These are phyloP conservation scores for Frankliniella intonsa DNA, from an alignment of 2,888 invertebrate species.

Conservation along the genomic window DNA sequence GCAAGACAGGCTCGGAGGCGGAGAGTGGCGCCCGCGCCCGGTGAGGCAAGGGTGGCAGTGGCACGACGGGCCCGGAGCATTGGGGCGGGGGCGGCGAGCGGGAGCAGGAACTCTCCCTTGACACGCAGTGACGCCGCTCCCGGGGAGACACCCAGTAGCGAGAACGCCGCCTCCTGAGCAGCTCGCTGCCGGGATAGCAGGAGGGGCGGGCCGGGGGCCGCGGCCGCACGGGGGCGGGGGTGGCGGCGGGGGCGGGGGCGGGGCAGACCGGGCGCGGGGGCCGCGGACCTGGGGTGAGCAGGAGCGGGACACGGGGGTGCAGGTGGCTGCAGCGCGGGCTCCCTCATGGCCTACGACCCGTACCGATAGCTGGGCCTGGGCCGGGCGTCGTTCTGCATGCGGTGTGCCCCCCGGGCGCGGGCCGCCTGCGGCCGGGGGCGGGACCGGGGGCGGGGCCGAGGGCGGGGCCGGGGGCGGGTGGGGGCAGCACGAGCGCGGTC, in stretches of 20 bases:
- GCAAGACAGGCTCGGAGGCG: not conserved
- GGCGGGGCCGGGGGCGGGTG: not conserved
- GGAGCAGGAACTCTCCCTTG: not conserved
- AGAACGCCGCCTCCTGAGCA: not conserved
- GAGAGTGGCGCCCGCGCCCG: not conserved
- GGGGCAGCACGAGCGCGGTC: not conserved
- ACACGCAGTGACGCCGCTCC: constrained; percentile 2
- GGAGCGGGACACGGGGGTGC: not conserved
- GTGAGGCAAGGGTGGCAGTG: not conserved
- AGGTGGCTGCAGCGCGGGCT: not conserved
- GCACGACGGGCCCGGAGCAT: not conserved
- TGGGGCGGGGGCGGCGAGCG: not conserved
- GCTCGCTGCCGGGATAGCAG: not conserved
- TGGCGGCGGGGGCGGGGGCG: not conserved
- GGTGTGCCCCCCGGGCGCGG: no score
- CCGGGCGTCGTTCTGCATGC: not conserved
- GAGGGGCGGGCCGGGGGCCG: not conserved
- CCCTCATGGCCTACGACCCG: not conserved
- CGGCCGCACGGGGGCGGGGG: not conserved
- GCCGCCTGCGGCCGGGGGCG: not conserved
- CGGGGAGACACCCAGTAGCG: constrained; percentile 12
- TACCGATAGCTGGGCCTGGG: not conserved
- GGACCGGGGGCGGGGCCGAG: not conserved
- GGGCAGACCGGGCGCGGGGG: not conserved
- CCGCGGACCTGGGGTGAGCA: not conserved